Evolutionary conservation across 2,113 vertebrate species (phyloP).

Genomic region (Isichthys henryi): DNA sequence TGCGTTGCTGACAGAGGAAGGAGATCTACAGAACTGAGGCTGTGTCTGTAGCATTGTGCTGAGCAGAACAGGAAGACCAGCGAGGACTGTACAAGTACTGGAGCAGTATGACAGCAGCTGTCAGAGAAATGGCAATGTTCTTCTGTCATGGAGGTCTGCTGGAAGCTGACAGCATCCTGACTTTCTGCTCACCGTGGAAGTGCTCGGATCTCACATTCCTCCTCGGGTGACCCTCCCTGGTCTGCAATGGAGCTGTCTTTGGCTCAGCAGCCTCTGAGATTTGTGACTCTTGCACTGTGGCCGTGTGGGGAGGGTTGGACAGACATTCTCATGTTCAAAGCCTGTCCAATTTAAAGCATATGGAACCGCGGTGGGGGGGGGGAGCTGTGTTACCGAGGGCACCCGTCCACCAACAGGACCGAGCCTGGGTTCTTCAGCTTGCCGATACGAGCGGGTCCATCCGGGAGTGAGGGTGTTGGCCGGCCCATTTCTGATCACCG

Average conservation of each 20-base stretch:
- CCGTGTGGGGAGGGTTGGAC: not conserved
- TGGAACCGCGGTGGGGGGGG: not conserved
- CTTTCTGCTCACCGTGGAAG: not conserved
- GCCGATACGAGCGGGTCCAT: not conserved
- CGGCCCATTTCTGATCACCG: not conserved
- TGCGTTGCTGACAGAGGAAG: not conserved
- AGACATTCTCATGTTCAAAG: not conserved
- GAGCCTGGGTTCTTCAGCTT: not conserved
- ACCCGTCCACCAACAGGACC: not conserved
- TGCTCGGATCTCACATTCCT: not conserved
- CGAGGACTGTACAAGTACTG: not conserved
- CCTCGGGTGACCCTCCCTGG: not conserved
- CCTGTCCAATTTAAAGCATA: slow-evolving; percentile 4
- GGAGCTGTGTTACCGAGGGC: not conserved
- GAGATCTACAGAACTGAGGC: not conserved
- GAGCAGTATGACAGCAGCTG: not conserved
- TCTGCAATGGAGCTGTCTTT: not conserved
- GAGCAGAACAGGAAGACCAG: not conserved
- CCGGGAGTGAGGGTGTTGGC: not conserved
- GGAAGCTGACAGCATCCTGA: not conserved
- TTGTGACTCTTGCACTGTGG: not conserved
- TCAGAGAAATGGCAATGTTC: not conserved
- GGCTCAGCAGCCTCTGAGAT: not conserved
- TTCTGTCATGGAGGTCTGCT: not conserved
- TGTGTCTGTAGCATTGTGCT: not conserved